Percentiles rank a stretch among this genome's conserved stretches.
phyloP scores from a whole-genome alignment of 2,797 vertebrate species.

The Cirrhinus molitorella region DNA sequence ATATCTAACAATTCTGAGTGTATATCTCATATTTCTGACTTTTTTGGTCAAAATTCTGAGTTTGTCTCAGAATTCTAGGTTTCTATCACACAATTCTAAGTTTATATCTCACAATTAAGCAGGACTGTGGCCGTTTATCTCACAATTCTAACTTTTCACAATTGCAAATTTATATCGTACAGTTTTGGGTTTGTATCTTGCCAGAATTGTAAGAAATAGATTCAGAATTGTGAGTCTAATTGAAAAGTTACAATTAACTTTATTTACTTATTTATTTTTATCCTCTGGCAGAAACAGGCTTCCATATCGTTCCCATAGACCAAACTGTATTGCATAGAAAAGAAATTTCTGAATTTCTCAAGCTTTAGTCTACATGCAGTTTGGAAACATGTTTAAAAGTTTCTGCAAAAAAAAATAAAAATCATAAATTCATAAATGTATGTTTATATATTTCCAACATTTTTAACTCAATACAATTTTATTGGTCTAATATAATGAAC shows the following conservation, averaged over 20 bases:
- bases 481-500: neutral
- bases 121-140: neutral
- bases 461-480: neutral
- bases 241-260: too few species aligned
- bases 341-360: neutral
- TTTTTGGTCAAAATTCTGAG: too few species aligned
- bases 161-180: neutral
- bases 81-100: too few species aligned
- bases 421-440: neutral
- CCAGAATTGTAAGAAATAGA: neutral
- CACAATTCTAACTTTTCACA: neutral
- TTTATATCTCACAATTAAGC: too few species aligned
- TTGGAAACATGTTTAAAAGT: conserved; percentile 14
- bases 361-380: neutral
- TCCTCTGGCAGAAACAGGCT: neutral
- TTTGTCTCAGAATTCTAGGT: too few species aligned
- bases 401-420: neutral
- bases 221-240: too few species aligned
- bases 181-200: too few species aligned
- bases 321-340: neutral
- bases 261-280: neutral
- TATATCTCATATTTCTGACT: too few species aligned
- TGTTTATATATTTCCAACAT: neutral
- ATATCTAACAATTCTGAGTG: too few species aligned
- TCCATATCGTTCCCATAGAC: neutral